Evolutionary conservation across 2,888 invertebrate genomes (phyloP).

Genomic region (Phengaris alcon): DNA sequence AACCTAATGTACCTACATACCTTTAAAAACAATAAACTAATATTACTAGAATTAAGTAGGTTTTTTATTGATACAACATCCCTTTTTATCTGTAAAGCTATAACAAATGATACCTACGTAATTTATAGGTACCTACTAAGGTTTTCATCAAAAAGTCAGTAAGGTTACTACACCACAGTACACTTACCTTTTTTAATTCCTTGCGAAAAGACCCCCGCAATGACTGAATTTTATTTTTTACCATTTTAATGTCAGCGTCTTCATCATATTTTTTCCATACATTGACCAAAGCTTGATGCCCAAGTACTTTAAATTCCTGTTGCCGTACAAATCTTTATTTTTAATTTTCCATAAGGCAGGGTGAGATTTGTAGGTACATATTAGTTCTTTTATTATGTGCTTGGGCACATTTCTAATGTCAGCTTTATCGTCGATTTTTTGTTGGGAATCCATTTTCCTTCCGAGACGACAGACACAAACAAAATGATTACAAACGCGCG

Average conservation of each 20-base stretch:
- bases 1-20: constrained; percentile 7
- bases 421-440: constrained; percentile 24
- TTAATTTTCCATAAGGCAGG: constrained; percentile 23
- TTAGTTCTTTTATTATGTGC: constrained; percentile 26
- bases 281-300: constrained; percentile 22
- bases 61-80: no score
- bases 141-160: neutral
- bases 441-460: constrained; percentile 20
- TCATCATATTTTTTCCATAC: constrained; percentile 20
- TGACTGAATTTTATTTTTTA: constrained; percentile 23
- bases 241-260: constrained; percentile 23
- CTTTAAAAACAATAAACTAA: constrained; percentile 7
- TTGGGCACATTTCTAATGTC: constrained; percentile 27
- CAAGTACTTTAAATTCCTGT: constrained; percentile 25
- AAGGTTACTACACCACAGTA: neutral
- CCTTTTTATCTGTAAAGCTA: no score
- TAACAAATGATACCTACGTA: no score
- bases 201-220: constrained; percentile 20
- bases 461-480: constrained; percentile 20
- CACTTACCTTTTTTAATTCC: constrained; percentile 25
- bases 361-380: constrained; percentile 27
- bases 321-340: constrained; percentile 28
- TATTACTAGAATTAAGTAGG: neutral
- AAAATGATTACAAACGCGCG: constrained; percentile 1
- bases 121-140: no score